Evolutionary conservation across 1,140 invertebrate species (phyloP).

Genomic region (Dufourea novaeangliae): DNA sequence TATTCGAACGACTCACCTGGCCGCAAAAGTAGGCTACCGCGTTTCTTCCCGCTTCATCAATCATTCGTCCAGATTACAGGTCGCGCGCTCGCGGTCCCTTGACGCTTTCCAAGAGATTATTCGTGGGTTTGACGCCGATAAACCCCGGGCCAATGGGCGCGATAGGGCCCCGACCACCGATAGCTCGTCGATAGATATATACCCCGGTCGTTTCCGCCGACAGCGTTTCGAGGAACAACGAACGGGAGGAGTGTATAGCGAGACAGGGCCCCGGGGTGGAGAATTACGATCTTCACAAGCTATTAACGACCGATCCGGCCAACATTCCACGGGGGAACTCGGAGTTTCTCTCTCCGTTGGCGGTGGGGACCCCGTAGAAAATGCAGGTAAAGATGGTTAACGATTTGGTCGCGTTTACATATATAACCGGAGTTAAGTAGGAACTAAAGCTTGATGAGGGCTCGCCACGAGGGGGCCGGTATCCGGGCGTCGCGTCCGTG

Average conservation of each 20-base stretch:
- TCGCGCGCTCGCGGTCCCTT: not conserved
- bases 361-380: constrained; percentile 55
- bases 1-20: not conserved
- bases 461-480: constrained; percentile 66
- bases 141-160: not conserved
- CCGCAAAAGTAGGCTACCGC: not conserved
- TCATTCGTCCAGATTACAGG: not conserved
- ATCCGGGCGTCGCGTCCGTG: not conserved
- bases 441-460: constrained; percentile 68
- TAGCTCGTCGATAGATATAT: constrained; percentile 29
- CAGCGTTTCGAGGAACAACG: constrained; percentile 9
- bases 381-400: constrained; percentile 65
- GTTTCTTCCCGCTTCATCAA: not conserved
- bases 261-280: constrained; percentile 19
- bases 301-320: constrained; percentile 63
- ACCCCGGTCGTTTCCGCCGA: constrained; percentile 5
- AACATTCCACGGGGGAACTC: constrained; percentile 57
- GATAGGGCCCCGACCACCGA: not conserved
- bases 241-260: constrained; percentile 5
- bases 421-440: constrained; percentile 67
- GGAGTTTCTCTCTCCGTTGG: constrained; percentile 53
- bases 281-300: constrained; percentile 63
- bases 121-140: not conserved
- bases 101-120: not conserved
- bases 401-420: constrained; percentile 67